A percentile compares a stretch with the other conserved stretches of the same genome.
These are phyloP conservation scores for Psittacula derbiana DNA, from an alignment of 2,797 vertebrate genomes.

Conservation along the genomic window DNA sequence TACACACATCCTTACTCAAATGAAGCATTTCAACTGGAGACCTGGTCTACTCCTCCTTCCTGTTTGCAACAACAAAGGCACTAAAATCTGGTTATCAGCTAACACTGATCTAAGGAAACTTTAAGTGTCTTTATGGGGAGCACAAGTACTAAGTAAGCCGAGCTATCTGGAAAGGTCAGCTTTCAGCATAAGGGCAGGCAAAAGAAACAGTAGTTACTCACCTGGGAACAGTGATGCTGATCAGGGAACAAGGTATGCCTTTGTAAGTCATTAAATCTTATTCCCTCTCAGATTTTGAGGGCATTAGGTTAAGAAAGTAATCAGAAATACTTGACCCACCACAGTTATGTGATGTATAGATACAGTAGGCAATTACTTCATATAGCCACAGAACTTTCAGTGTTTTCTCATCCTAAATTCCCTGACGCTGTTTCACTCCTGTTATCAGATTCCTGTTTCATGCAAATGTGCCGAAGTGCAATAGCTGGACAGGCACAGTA, in stretches of 20 bases:
- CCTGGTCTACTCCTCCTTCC: neutral
- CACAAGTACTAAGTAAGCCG: neutral
- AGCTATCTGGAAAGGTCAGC: neutral
- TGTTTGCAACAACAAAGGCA: neutral
- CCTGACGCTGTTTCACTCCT: neutral
- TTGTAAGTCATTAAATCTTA: conserved; percentile 2
- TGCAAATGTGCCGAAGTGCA: neutral
- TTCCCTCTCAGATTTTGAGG: neutral
- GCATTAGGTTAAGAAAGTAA: conserved; percentile 37
- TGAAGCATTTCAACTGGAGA: neutral
- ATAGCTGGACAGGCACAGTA: neutral
- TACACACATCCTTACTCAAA: neutral
- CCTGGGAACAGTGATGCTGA: neutral
- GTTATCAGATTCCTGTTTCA: neutral
- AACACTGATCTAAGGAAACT: neutral
- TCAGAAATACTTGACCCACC: conserved; percentile 21
- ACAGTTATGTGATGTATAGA: neutral
- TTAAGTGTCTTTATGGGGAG: neutral
- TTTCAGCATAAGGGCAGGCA: neutral
- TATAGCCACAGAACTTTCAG: neutral
- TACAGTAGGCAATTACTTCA: neutral
- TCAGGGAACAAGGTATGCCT: neutral
- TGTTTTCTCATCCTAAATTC: neutral
- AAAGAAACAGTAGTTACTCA: neutral
- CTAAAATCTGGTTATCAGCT: neutral